Evolutionary conservation across 2,888 invertebrate species (phyloP).

Genomic region (Balanococcus diminutus): DNA sequence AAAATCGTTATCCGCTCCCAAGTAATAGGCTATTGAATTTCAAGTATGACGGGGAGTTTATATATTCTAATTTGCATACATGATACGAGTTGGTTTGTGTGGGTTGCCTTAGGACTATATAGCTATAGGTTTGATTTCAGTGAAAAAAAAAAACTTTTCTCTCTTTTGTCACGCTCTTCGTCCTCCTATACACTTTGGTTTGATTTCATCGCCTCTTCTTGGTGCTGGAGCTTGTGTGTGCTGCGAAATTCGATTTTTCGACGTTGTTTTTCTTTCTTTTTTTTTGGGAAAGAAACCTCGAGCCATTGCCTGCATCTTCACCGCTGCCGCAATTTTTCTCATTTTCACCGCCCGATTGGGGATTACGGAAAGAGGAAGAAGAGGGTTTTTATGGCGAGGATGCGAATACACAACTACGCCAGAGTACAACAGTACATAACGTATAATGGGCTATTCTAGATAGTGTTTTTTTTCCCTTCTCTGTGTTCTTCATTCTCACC

Average conservation of each 20-base stretch:
- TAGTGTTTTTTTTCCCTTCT: background rate
- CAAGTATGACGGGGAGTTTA: background rate
- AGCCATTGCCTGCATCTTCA: too few relatives aligned
- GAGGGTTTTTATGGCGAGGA: background rate
- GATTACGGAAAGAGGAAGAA: background rate
- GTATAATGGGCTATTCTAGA: background rate
- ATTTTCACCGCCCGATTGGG: background rate
- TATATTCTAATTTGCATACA: slow-evolving; percentile 5
- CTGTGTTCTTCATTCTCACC: background rate
- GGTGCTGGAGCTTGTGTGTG: too few relatives aligned
- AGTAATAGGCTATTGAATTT: slow-evolving; percentile 11
- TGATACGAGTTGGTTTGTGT: background rate
- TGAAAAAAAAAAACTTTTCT: background rate
- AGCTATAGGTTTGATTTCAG: background rate
- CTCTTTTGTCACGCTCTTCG: background rate
- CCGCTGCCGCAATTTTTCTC: background rate
- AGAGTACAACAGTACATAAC: background rate
- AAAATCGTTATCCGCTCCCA: slow-evolving; percentile 2
- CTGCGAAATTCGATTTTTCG: background rate
- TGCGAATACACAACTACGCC: background rate
- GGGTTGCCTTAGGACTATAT: background rate
- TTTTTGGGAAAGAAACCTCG: background rate
- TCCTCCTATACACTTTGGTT: background rate
- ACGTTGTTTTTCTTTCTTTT: too few relatives aligned
- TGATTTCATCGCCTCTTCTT: background rate